These are phyloP conservation scores for Remorina albescens DNA, from an alignment of 2,797 vertebrate species.

Conservation along the genomic window DNA sequence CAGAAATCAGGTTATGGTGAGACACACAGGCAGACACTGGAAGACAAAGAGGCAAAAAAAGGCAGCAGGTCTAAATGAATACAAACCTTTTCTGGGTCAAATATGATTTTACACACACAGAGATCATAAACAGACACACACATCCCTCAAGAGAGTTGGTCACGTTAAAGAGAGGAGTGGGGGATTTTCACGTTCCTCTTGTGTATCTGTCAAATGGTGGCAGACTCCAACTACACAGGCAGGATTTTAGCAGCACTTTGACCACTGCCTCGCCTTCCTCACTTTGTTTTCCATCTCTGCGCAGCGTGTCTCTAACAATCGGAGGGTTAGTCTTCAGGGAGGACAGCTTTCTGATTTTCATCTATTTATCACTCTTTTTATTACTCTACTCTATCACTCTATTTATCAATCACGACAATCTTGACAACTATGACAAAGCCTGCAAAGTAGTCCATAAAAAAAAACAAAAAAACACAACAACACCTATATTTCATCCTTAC, in stretches of 20 bases:
- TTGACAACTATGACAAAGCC: too few relatives aligned
- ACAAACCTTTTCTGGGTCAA: not conserved
- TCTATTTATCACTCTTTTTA: not conserved
- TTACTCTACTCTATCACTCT: too few relatives aligned
- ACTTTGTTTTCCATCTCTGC: too few relatives aligned
- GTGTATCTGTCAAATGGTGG: constrained; percentile 24
- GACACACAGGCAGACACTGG: not conserved
- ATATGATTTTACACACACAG: not conserved
- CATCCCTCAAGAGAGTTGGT: constrained; percentile 40
- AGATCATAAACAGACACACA: not conserved
- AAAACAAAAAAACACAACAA: too few relatives aligned
- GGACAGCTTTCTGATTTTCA: not conserved
- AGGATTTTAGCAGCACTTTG: not conserved
- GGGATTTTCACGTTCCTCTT: constrained; percentile 31
- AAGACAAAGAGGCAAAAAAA: too few relatives aligned
- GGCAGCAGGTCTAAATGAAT: not conserved
- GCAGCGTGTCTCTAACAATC: too few relatives aligned
- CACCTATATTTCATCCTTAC: too few relatives aligned
- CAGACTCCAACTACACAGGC: not conserved
- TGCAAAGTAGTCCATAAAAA: too few relatives aligned
- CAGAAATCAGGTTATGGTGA: constrained; percentile 10
- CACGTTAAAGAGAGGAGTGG: constrained; percentile 12
- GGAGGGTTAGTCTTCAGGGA: too few relatives aligned
- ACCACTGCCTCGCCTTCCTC: not conserved
- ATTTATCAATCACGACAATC: too few relatives aligned